These are phyloP conservation scores for Phataginus tetradactyla DNA, from an alignment of 2,797 vertebrate genomes.

Conservation along the genomic window DNA sequence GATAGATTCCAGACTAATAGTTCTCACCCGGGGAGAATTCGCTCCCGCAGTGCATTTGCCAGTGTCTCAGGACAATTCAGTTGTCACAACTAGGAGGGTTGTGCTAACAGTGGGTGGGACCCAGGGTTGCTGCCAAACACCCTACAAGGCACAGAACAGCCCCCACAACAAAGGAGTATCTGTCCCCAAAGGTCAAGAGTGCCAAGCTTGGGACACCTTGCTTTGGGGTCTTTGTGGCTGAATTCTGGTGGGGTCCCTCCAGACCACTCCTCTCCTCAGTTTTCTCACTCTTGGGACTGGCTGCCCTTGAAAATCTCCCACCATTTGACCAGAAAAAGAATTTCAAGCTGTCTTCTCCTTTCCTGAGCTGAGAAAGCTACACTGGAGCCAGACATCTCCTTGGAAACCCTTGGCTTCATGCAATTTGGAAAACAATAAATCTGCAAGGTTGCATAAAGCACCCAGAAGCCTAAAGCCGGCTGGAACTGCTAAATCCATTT, in stretches of 20 bases:
- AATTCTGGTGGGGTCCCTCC: background rate
- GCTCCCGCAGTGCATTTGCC: background rate
- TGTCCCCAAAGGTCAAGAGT: background rate
- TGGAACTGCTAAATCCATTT: conserved; percentile 55
- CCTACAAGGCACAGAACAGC: background rate
- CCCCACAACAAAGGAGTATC: background rate
- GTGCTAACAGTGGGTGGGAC: background rate
- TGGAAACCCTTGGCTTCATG: conserved; percentile 63
- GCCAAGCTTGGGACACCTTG: background rate
- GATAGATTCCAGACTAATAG: too few species aligned
- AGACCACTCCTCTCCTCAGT: fast-evolving
- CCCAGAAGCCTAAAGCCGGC: background rate
- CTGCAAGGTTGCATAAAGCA: conserved; percentile 70
- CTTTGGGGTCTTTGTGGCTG: fast-evolving
- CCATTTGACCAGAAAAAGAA: conserved; percentile 5
- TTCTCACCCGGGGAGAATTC: background rate
- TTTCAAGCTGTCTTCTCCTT: background rate
- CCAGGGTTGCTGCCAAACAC: background rate
- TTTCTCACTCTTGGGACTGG: background rate
- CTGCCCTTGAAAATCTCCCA: conserved; percentile 6
- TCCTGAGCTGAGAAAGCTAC: background rate
- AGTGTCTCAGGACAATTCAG: background rate
- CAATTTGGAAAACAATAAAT: conserved; percentile 73
- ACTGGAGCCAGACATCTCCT: conserved; percentile 63
- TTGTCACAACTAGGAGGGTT: background rate